These are phyloP conservation scores for Menura novaehollandiae DNA, from an alignment of 2,113 vertebrate genomes.

Conservation along the genomic window DNA sequence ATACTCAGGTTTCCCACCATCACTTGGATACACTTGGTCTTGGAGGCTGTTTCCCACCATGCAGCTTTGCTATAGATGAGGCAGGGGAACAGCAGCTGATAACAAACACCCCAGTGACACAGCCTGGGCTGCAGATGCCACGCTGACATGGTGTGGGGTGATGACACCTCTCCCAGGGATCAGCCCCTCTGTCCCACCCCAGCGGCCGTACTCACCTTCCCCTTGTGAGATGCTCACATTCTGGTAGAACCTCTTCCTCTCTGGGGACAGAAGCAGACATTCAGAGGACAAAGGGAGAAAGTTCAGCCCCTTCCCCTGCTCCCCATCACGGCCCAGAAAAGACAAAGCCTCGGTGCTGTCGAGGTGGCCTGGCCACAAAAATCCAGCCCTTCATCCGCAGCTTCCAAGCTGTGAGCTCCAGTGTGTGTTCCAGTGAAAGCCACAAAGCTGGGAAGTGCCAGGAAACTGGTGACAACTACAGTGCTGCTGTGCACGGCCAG, in stretches of 20 bases:
- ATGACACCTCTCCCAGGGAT: background rate
- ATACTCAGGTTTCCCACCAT: background rate
- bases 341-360: fast-evolving
- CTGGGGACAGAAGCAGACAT: conserved; percentile 62
- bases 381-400: background rate
- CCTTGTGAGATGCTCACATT: conserved; percentile 91
- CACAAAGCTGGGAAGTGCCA: fast-evolving
- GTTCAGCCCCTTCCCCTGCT: background rate
- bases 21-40: background rate
- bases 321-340: background rate
- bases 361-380: background rate
- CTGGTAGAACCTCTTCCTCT: conserved; percentile 90
- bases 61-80: background rate
- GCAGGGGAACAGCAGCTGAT: background rate
- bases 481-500: background rate
- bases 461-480: background rate
- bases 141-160: fast-evolving
- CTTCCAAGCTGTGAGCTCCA: background rate
- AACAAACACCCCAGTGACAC: background rate
- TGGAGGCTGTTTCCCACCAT: background rate
- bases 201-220: conserved; percentile 74
- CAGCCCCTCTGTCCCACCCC: background rate
- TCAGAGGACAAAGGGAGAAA: background rate
- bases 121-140: background rate
- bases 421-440: background rate